Base-by-base conservation (phyloP, 2,113 vertebrate species). In the Boulengeromyrus knoepffleri region DNA sequence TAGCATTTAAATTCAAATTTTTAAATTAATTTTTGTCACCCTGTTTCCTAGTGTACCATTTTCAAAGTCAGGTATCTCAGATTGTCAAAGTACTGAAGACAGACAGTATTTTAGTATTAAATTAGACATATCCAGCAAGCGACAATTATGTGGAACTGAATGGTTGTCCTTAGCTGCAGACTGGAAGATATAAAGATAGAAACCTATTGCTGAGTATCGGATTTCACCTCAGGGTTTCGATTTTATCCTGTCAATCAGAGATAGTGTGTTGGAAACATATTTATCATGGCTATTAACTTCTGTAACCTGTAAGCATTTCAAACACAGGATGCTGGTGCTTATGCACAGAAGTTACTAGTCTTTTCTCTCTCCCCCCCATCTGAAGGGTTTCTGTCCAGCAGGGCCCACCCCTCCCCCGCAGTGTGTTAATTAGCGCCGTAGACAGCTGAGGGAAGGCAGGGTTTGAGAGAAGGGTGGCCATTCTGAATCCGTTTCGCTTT, bases 401-500 rank as follows among this genome's bases (percentile, higher is more conserved):
- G 56, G 50, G 31, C 45, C 87, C 52, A 13, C 53, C 62, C 62
- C 62, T 70, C 62, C 62, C 62, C 24, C 45, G 15, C 19, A 88
- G 56, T 88, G 53, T 88, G 56, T 70, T 70, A 31, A 49, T 24
- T 89, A 47, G 39, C 19, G 24, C 10, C 36, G 24, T 88, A 66
- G 45, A 52, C 31, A 88, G 50, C 47, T 74, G 88, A 27, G 62
- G 58, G 47, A 88, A 92, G 93, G 89, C 31, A 92, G 89, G 89
- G 92, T 92, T 91, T 91, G 85, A 92, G 74, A 88, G 58, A 93
- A 89, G 62, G 89, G 89, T 92, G 91, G 92, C 90, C 90, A 92
- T 93, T 98, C 97, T 99, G 98, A 99, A 98, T 98, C 97, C 95
- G 97, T 98, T 97, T 94, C 97, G 97, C 97, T 99, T 99, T 99